phyloP scores from a whole-genome alignment of 2,888 invertebrate species.

The Plutella xylostella region DNA sequence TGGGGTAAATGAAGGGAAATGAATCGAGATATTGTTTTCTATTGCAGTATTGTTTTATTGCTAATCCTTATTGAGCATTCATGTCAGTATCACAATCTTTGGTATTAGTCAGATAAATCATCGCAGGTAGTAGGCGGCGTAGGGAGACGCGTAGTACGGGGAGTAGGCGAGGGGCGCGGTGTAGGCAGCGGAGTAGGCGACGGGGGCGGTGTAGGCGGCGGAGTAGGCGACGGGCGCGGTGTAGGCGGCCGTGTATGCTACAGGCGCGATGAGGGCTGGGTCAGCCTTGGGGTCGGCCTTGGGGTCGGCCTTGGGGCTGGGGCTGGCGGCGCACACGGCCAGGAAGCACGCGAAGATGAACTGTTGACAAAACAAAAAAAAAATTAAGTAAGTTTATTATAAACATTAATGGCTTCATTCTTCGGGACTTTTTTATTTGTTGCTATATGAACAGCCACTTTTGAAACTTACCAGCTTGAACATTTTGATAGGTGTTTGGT shows the following conservation, averaged over 20 bases:
- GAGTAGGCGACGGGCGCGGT: conserved; percentile 32
- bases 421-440: background rate
- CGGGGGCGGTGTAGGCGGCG: conserved; percentile 29
- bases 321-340: conserved; percentile 42
- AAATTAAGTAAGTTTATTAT: background rate
- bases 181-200: conserved; percentile 38
- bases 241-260: conserved; percentile 44
- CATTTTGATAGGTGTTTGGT: conserved; percentile 31
- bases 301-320: conserved; percentile 22
- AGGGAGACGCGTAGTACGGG: conserved; percentile 40
- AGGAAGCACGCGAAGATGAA: conserved; percentile 41
- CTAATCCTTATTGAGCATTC: too few species aligned
- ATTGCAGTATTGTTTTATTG: too few species aligned
- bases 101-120: too few species aligned
- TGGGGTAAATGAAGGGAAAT: too few species aligned
- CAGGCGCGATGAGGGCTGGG: conserved; percentile 25
- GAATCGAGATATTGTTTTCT: too few species aligned
- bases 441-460: background rate
- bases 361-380: conserved; percentile 26
- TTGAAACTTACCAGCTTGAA: conserved; percentile 61
- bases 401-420: background rate
- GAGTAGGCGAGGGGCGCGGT: conserved; percentile 32
- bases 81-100: too few species aligned
- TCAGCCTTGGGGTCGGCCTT: too few species aligned
- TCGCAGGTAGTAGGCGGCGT: conserved; percentile 23